Evolutionary conservation across 2,888 invertebrate genomes (phyloP), one percentile per base, ranked within the genome.

Genomic region (Minunthozetes semirufus): DNA sequence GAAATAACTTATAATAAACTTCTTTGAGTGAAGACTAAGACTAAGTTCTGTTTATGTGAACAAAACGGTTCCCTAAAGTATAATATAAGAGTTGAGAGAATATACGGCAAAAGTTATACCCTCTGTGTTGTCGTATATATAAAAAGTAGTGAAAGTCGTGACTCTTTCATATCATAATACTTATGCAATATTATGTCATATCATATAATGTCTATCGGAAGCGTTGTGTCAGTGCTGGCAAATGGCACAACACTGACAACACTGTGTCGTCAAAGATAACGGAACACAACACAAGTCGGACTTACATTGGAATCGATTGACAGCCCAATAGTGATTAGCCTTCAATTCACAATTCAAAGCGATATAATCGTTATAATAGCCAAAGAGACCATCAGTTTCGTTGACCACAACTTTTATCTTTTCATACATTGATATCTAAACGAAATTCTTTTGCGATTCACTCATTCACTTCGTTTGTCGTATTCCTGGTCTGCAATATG

Each of bases 181-280:
- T 17, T 48, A 48, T 53, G 53, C n/a, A 66, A 33, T 66, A 38
- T 48, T 63, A 29, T 63, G 61, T 63, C 61, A 63, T 63, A 38
- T 66, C 66, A 38, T 66, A 38, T 66, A 66, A 66, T 66, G 66
- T 66, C 38, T 25, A 29, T 61, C 61, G 61, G 61, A 61, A 61
- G 61, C 25, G 61, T 38, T 66, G 66, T 66, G 38, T 66, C 66
- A 66, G 38, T n/a, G 6, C 15, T 33, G 66, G 33, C 38, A 66
- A 33, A 66, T 56, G 22, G n/a, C 61, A 66, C 66, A 66, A 38
- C 17, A 33, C n/a, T 9, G 27, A 33, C 33, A 33, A 33, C 33
- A 33, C 59, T 19, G 25, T 59, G 59, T 22, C 33, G 38, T 66
- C 66, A 59, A 27, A 27, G 59, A 59, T 66, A 66, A 66, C 33